A percentile compares a stretch with the other conserved stretches of the same genome.
Conservation (phyloP, 2,113 vertebrate species). For the Ciconia maguari region DNA sequence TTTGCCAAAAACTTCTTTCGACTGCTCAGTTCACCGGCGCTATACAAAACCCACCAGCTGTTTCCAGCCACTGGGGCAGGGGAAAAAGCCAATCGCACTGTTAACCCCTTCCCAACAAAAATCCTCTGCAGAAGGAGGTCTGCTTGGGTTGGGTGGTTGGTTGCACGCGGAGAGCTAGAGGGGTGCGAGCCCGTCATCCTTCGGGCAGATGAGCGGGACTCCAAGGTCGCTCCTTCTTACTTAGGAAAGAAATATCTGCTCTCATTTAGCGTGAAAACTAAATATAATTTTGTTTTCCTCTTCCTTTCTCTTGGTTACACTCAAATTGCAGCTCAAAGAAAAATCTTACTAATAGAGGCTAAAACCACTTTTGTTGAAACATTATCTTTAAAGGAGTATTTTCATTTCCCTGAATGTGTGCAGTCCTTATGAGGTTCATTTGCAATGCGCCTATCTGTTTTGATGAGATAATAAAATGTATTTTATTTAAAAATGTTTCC, state of each 20-base stretch:
- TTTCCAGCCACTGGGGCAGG: constrained; percentile 65
- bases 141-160: neutral
- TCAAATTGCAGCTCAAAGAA: neutral
- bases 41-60: constrained; percentile 82
- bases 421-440: constrained; percentile 37
- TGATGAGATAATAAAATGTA: constrained; percentile 54
- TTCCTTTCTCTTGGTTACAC: neutral
- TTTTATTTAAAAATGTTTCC: constrained; percentile 61
- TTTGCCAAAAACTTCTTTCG: constrained; percentile 74
- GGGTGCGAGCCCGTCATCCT: fast-evolving
- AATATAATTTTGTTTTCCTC: neutral
- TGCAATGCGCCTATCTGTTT: constrained; percentile 39
- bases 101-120: constrained; percentile 59
- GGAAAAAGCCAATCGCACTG: neutral
- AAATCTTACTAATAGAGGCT: constrained; percentile 34
- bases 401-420: neutral
- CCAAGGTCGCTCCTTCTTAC: neutral
- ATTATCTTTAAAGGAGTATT: constrained; percentile 29
- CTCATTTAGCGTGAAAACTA: neutral
- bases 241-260: neutral
- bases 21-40: constrained; percentile 58
- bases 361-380: neutral
- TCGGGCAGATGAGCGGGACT: fast-evolving
- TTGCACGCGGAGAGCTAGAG: neutral
- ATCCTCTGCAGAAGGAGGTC: neutral